Conservation (phyloP, 2,888 invertebrate species). For the Eugnorisma glareosa region DNA sequence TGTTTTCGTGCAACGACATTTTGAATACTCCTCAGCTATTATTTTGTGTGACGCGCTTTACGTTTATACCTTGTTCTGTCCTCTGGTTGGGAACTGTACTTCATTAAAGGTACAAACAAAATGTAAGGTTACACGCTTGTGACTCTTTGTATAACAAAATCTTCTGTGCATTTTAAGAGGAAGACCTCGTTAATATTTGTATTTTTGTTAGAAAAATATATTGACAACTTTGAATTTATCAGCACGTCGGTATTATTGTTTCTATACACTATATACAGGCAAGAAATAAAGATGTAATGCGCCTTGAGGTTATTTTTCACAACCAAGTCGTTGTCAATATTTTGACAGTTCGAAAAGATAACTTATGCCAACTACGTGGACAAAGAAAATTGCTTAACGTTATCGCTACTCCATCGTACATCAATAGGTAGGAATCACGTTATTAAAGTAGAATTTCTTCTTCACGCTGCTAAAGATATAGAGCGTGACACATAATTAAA, state of each 20-base stretch:
- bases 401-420: background rate
- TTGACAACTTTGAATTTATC: background rate
- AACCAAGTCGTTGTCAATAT: background rate
- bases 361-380: background rate
- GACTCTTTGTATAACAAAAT: conserved; percentile 30
- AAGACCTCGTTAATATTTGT: conserved; percentile 24
- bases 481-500: conserved; percentile 31
- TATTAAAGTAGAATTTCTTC: conserved; percentile 5
- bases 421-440: background rate
- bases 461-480: conserved; percentile 14
- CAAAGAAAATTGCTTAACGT: background rate
- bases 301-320: background rate
- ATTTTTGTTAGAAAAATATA: background rate
- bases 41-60: conserved; percentile 27
- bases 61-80: conserved; percentile 25
- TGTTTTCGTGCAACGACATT: conserved; percentile 41
- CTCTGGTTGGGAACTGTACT: conserved; percentile 13
- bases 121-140: conserved; percentile 39
- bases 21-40: conserved; percentile 10
- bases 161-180: conserved; percentile 19
- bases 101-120: conserved; percentile 46
- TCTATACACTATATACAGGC: background rate
- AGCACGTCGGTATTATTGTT: background rate
- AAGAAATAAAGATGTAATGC: background rate
- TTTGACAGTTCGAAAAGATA: background rate